Base-by-base conservation (phyloP, 2,113 vertebrate genomes). In the Carassius gibelio region DNA sequence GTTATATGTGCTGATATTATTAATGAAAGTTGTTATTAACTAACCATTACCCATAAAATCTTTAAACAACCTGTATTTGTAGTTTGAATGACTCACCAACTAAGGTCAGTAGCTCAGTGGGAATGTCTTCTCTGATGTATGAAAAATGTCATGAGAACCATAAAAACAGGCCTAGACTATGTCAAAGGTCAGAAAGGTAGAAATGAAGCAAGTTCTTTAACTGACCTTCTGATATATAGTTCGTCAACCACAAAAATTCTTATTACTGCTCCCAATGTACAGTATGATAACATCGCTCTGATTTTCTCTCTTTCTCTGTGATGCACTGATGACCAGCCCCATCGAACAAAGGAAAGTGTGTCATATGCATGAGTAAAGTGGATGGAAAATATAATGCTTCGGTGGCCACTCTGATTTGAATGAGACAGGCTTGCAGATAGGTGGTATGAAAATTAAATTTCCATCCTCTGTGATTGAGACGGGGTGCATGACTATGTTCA, bases 371-470 rank as follows among this genome's bases (percentile, higher is more conserved):
- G 15, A 82, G 42, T 84, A 84, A 89, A 85, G 84, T 86, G 84
- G 83, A 90, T 89, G 89, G 89, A 91, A 91, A 91, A 89, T 90
- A 84, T 76, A 87, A 79, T 84, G 81, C 84, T 85, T 23, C 87
- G 66, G 88, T 90, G 90, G 85, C 80, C 86, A 85, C 62, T 89
- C 86, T 90, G 77, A 88, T 91, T 91, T 91, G 91, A 91, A 91
- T 91, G 85, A 88, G 89, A 84, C 79, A 48, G 72, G 82, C 85
- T 82, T 76, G 71, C 75, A 89, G 90, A 89, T 88, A 89, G 87
- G 72, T 89, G 68, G 75, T 90, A 90, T 89, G 91, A 90, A 91
- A 91, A 91, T 91, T 64, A 59, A 90, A 87, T 86, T 91, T 91
- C 89, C 91, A 87, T 90, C 81, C 82, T 84, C 84, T 81, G 77